These are phyloP conservation scores for Drosophila insularis DNA, from an alignment of 1,140 invertebrate genomes.

Conservation along the genomic window DNA sequence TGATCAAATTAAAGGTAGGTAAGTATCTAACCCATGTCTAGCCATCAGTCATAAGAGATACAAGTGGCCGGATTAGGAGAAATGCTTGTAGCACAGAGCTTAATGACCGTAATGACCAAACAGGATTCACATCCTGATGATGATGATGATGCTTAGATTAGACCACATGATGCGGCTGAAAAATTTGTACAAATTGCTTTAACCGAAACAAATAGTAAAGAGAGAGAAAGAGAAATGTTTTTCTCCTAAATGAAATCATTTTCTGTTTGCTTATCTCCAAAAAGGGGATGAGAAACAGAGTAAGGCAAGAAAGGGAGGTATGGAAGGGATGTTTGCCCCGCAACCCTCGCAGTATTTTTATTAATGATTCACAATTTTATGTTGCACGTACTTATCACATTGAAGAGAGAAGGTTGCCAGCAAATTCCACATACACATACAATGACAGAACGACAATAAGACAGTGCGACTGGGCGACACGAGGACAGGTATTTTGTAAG, in stretches of 20 bases:
- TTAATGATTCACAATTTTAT: slow-evolving; percentile 79
- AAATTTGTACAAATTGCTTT: slow-evolving; percentile 79
- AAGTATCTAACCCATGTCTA: slow-evolving; percentile 29
- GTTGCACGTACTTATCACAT: slow-evolving; percentile 80
- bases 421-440: slow-evolving; percentile 25
- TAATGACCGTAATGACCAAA: slow-evolving; percentile 77
- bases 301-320: too few species aligned
- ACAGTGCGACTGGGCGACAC: slow-evolving; percentile 18
- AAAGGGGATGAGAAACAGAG: slow-evolving; percentile 1
- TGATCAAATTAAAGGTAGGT: slow-evolving; percentile 69
- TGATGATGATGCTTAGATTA: slow-evolving; percentile 58
- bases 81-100: slow-evolving; percentile 49
- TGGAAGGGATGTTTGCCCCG: slow-evolving; percentile 18
- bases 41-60: slow-evolving; percentile 62
- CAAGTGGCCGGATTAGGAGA: slow-evolving; percentile 61
- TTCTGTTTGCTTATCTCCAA: slow-evolving; percentile 59
- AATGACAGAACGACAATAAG: slow-evolving; percentile 6
- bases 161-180: slow-evolving; percentile 78
- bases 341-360: slow-evolving; percentile 48
- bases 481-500: slow-evolving; percentile 79
- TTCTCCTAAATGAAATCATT: slow-evolving; percentile 57
- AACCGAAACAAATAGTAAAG: slow-evolving; percentile 33
- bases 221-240: slow-evolving; percentile 23
- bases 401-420: slow-evolving; percentile 49
- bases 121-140: slow-evolving; percentile 54